These are phyloP conservation scores for Geotrupes spiniger DNA, from an alignment of 2,888 invertebrate genomes.

Conservation along the genomic window DNA sequence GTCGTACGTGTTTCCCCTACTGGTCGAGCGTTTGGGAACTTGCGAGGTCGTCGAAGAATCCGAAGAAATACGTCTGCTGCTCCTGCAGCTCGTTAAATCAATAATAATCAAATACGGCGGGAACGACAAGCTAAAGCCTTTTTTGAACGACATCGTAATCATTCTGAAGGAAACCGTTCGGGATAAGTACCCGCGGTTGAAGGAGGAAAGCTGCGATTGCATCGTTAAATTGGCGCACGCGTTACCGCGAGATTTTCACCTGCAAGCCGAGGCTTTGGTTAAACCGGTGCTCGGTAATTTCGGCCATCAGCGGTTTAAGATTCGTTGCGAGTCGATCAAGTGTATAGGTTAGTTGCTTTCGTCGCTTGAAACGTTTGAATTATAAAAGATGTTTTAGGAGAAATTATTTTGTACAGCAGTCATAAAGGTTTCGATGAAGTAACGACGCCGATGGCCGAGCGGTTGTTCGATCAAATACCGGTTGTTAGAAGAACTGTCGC, in stretches of 20 bases:
- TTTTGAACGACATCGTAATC: slow-evolving; percentile 71
- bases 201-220: slow-evolving; percentile 72
- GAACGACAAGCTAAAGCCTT: slow-evolving; percentile 60
- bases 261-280: slow-evolving; percentile 69
- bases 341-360: slow-evolving; percentile 60
- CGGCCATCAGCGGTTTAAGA: slow-evolving; percentile 79
- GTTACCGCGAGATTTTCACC: slow-evolving; percentile 69
- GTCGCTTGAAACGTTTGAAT: slow-evolving; percentile 1
- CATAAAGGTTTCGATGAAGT: slow-evolving; percentile 58
- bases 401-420: slow-evolving; percentile 59
- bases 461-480: slow-evolving; percentile 81
- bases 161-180: slow-evolving; percentile 70
- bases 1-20: slow-evolving; percentile 70
- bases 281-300: slow-evolving; percentile 71
- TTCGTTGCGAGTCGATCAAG: slow-evolving; percentile 70
- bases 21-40: slow-evolving; percentile 74
- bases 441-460: slow-evolving; percentile 77
- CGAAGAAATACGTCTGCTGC: slow-evolving; percentile 78
- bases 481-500: slow-evolving; percentile 76
- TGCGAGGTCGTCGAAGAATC: slow-evolving; percentile 68
- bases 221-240: slow-evolving; percentile 63
- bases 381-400: slow-evolving; percentile 45
- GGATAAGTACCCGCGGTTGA: slow-evolving; percentile 80
- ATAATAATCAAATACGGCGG: slow-evolving; percentile 65
- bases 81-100: slow-evolving; percentile 63